These are phyloP conservation scores for Odontamblyopus lacepedii DNA, from an alignment of 2,797 vertebrate species.

Conservation along the genomic window DNA sequence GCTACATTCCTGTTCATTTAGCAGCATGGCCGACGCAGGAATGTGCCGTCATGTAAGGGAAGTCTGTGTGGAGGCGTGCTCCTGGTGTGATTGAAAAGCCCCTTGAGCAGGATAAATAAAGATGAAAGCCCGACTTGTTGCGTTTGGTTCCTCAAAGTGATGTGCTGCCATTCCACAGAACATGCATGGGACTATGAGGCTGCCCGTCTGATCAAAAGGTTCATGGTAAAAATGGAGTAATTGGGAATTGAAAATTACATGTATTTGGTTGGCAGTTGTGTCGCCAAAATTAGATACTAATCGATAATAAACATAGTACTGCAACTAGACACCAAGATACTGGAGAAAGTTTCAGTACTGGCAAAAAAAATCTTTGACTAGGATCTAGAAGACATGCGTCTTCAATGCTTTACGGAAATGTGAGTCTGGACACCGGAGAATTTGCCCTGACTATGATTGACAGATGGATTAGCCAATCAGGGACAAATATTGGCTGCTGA, in stretches of 20 bases:
- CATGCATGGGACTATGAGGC: conserved; percentile 27
- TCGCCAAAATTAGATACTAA: not conserved
- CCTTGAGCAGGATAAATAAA: conserved; percentile 52
- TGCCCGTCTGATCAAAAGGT: conserved; percentile 17
- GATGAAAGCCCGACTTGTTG: conserved; percentile 51
- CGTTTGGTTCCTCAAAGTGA: conserved; percentile 34
- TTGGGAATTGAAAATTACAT: not conserved
- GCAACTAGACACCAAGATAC: no score
- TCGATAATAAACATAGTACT: no score
- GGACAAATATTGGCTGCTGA: no score
- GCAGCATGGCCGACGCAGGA: conserved; percentile 57
- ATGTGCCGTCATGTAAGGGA: conserved; percentile 67
- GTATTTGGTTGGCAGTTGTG: not conserved
- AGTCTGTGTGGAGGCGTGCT: conserved; percentile 64
- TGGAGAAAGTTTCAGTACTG: no score
- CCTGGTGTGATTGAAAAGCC: conserved; percentile 60
- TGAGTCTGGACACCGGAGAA: no score
- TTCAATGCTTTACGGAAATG: no score
- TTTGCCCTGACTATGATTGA: no score
- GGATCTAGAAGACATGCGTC: no score
- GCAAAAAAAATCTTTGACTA: no score
- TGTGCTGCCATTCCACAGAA: conserved; percentile 30
- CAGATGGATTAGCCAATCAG: no score
- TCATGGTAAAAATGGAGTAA: not conserved
- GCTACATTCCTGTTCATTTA: conserved; percentile 65